Conservation (phyloP, 1,140 invertebrate species). For the Zaprionus camerounensis region DNA sequence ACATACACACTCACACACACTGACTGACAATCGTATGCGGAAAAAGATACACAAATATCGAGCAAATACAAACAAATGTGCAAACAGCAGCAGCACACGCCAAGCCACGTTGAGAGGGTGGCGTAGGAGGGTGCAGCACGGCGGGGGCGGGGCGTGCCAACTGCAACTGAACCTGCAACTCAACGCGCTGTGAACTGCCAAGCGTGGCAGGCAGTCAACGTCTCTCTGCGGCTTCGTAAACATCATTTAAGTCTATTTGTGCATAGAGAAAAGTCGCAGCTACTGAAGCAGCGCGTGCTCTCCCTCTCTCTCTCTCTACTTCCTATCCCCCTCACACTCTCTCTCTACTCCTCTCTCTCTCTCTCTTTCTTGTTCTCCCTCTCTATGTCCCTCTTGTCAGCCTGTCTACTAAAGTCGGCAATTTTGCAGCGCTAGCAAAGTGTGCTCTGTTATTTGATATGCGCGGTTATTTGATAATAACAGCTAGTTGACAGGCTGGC, state of each 20-base stretch:
- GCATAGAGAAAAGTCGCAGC: slow-evolving; percentile 47
- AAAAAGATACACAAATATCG: slow-evolving; percentile 76
- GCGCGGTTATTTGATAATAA: slow-evolving; percentile 80
- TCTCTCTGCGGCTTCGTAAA: slow-evolving; percentile 54
- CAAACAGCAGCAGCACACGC: slow-evolving; percentile 55
- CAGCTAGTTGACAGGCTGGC: slow-evolving; percentile 48
- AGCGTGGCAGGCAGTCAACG: slow-evolving; percentile 19
- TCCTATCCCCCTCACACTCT: not conserved
- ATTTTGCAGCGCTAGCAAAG: slow-evolving; percentile 67
- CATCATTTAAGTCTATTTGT: slow-evolving; percentile 74
- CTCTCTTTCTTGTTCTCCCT: not conserved
- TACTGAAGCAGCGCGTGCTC: slow-evolving; percentile 7
- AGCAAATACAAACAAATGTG: slow-evolving; percentile 79
- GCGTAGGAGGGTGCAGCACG: not conserved
- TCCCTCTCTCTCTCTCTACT: not conserved
- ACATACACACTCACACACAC: not conserved
- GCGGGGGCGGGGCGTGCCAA: not conserved
- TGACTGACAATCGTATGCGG: slow-evolving; percentile 36
- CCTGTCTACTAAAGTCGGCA: slow-evolving; percentile 33
- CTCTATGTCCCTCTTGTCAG: slow-evolving; percentile 8
- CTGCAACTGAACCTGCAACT: slow-evolving; percentile 15
- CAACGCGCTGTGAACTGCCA: slow-evolving; percentile 7
- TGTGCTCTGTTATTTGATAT: slow-evolving; percentile 78
- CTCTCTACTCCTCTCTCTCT: slow-evolving; percentile 27
- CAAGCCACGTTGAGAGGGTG: not conserved